Conservation (phyloP, 1,140 invertebrate genomes). For the Globodera ellingtonae region DNA sequence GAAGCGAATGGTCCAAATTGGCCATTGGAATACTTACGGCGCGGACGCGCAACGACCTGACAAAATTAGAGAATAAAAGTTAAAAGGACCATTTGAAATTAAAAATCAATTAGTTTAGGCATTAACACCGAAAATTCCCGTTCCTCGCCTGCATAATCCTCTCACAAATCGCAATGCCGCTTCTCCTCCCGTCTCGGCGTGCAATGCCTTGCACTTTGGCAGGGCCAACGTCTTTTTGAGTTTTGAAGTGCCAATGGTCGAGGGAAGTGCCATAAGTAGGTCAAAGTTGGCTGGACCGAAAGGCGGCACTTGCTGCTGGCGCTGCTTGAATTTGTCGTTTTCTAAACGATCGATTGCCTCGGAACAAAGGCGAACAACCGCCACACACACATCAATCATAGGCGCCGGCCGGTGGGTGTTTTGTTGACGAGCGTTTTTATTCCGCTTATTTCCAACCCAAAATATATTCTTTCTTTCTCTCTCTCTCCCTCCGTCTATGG, state of each 20-base stretch:
- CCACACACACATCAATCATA: conserved; percentile 3
- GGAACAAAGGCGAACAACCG: conserved; percentile 7
- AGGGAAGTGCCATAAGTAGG: conserved; percentile 13
- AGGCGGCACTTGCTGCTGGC: conserved; percentile 8
- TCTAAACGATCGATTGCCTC: conserved; percentile 14
- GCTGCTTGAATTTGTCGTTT: conserved; percentile 8
- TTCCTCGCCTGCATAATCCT: conserved; percentile 1
- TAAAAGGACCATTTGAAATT: not conserved
- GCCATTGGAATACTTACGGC: conserved; percentile 2
- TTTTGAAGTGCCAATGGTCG: not conserved
- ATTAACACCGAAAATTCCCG: no score
- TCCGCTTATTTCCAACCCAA: no score
- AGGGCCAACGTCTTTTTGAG: not conserved
- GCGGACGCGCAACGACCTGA: conserved; percentile 1
- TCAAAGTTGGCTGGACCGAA: conserved; percentile 18
- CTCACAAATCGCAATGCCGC: conserved; percentile 22
- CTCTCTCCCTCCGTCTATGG: no score
- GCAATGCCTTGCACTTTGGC: conserved; percentile 13
- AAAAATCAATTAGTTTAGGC: no score
- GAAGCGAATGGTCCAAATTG: not conserved
- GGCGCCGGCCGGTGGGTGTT: no score
- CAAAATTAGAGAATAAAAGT: not conserved
- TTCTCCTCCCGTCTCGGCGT: not conserved
- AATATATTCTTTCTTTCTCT: not conserved
- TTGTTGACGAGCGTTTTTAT: no score